Conservation (phyloP, 2,888 invertebrate species). For the Brachyptera risi region DNA sequence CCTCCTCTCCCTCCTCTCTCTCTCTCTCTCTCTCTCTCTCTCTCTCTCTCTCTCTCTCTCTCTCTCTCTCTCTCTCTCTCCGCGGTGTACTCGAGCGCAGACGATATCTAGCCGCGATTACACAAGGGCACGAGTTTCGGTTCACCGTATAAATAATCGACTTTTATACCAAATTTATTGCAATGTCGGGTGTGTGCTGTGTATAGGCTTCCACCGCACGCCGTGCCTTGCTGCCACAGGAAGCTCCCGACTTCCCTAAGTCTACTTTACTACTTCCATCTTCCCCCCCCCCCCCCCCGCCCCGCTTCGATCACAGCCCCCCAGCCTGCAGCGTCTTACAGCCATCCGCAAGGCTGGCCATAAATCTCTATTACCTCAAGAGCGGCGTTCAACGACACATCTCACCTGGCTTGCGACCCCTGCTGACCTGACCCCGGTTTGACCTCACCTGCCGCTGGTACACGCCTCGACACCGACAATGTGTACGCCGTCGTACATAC, state of each 20-base stretch:
- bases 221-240: no score
- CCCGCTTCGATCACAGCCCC: constrained; percentile 21
- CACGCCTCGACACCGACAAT: neutral
- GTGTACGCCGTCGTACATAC: neutral
- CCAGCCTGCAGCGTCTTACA: no score
- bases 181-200: neutral
- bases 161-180: constrained; percentile 12
- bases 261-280: constrained; percentile 10
- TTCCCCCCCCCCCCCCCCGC: constrained; percentile 26
- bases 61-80: no score
- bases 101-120: no score
- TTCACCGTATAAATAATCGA: constrained; percentile 5
- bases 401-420: neutral
- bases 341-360: constrained; percentile 15
- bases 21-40: no score
- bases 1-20: no score
- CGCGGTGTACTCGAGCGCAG: no score
- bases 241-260: constrained; percentile 14
- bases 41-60: no score
- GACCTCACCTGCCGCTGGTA: constrained; percentile 21
- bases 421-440: constrained; percentile 23
- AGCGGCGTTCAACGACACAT: constrained; percentile 22
- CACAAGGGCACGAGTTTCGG: no score
- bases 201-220: no score
- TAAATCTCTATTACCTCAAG: constrained; percentile 25